Evolutionary conservation across 2,888 invertebrate species (phyloP).

Genomic region (Cylindroiulus punctatus): DNA sequence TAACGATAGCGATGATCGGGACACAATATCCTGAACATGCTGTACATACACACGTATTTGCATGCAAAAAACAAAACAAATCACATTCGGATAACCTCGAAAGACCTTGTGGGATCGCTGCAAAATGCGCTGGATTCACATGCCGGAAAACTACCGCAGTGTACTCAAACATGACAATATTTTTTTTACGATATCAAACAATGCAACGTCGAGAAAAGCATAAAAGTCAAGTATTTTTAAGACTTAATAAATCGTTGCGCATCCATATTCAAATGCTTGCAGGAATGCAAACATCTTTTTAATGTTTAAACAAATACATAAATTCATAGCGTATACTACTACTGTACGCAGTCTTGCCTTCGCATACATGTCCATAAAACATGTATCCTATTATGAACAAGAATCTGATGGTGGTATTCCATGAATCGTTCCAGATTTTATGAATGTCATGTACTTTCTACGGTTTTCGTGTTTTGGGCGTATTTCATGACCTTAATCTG

Average conservation of each 20-base stretch:
- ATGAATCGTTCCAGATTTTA: too few species aligned
- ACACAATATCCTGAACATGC: neutral
- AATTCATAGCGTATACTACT: neutral
- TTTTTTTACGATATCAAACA: conserved; percentile 15
- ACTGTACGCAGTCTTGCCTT: neutral
- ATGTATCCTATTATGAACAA: neutral
- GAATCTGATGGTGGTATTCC: too few species aligned
- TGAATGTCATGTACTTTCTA: neutral
- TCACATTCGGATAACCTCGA: neutral
- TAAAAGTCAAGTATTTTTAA: neutral
- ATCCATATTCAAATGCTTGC: neutral
- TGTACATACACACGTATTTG: neutral
- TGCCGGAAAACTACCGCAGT: conserved; percentile 21
- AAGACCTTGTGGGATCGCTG: neutral
- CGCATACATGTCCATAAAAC: neutral
- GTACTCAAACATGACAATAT: conserved; percentile 1
- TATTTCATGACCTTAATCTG: neutral
- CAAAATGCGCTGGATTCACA: neutral
- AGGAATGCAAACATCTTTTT: neutral
- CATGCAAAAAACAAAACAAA: neutral
- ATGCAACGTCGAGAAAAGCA: neutral
- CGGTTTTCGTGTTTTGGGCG: neutral
- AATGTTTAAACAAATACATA: neutral
- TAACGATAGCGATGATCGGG: neutral
- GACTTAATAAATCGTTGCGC: neutral